Conservation (phyloP, 2,888 invertebrate genomes). For the Amaurobius ferox region DNA sequence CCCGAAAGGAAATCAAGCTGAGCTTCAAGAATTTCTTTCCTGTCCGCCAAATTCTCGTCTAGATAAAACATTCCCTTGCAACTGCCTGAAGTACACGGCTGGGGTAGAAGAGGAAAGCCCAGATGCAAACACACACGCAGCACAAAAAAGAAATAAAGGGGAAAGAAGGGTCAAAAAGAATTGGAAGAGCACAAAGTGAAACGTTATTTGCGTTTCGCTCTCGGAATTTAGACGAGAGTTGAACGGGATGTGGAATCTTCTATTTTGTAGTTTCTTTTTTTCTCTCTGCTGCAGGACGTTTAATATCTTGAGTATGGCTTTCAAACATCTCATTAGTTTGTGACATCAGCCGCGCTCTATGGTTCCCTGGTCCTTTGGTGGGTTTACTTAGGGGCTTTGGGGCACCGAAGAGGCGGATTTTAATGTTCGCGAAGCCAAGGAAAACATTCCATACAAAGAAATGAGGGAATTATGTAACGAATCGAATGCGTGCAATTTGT, state of each 20-base stretch:
- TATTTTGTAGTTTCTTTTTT: not conserved
- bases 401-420: too few species aligned
- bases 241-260: not conserved
- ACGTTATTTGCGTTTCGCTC: constrained; percentile 59
- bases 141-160: constrained; percentile 15
- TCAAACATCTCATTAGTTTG: constrained; percentile 50
- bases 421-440: too few species aligned
- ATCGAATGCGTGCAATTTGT: too few species aligned
- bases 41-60: not conserved
- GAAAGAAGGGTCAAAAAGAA: constrained; percentile 31
- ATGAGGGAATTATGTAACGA: too few species aligned
- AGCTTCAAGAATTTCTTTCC: not conserved
- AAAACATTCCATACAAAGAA: too few species aligned
- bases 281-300: constrained; percentile 18
- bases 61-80: constrained; percentile 51
- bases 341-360: constrained; percentile 2
- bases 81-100: not conserved
- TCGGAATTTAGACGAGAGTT: constrained; percentile 39
- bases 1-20: too few species aligned
- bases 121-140: constrained; percentile 43
- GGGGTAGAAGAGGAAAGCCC: constrained; percentile 17
- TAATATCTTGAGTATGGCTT: constrained; percentile 40
- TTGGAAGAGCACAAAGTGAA: constrained; percentile 56
- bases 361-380: not conserved
- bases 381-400: too few species aligned